Percentiles rank a stretch among this genome's conserved stretches.
Evolutionary conservation across 2,888 invertebrate genomes (phyloP).

Genomic region (Dilophus febrilis): DNA sequence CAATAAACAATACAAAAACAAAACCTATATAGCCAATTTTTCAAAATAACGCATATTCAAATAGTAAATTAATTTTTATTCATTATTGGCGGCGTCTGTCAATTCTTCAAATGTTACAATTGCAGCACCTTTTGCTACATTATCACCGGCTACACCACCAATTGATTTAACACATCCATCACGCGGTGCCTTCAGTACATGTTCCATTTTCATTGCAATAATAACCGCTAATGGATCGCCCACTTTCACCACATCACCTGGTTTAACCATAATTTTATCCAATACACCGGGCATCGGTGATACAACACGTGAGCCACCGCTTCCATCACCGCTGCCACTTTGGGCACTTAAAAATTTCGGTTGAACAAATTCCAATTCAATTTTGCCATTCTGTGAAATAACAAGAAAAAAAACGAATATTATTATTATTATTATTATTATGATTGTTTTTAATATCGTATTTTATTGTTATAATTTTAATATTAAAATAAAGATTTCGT

Average conservation of each 20-base stretch:
- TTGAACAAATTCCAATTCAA: slow-evolving; percentile 41
- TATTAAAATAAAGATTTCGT: slow-evolving; percentile 8
- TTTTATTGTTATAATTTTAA: too few species aligned
- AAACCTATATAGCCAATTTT: too few species aligned
- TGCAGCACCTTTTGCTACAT: slow-evolving; percentile 57
- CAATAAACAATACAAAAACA: too few species aligned
- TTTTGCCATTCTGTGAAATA: slow-evolving; percentile 42
- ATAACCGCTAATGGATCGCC: slow-evolving; percentile 87
- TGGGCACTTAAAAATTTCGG: slow-evolving; percentile 38
- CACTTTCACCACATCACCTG: slow-evolving; percentile 64
- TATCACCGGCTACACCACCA: slow-evolving; percentile 57
- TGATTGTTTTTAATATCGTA: too few species aligned
- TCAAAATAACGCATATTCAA: too few species aligned
- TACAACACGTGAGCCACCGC: slow-evolving; percentile 40
- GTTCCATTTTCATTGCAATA: slow-evolving; percentile 99
- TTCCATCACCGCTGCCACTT: slow-evolving; percentile 24
- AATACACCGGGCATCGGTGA: slow-evolving; percentile 96
- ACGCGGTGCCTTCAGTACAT: slow-evolving; percentile 70
- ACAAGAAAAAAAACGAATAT: neutral
- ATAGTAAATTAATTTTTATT: too few species aligned
- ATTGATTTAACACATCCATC: slow-evolving; percentile 62
- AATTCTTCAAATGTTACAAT: slow-evolving; percentile 39
- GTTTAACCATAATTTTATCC: slow-evolving; percentile 70
- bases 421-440: neutral
- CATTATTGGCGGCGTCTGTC: too few species aligned